phyloP scores from a whole-genome alignment of 2,888 invertebrate genomes.

The Copidosoma aretas region DNA sequence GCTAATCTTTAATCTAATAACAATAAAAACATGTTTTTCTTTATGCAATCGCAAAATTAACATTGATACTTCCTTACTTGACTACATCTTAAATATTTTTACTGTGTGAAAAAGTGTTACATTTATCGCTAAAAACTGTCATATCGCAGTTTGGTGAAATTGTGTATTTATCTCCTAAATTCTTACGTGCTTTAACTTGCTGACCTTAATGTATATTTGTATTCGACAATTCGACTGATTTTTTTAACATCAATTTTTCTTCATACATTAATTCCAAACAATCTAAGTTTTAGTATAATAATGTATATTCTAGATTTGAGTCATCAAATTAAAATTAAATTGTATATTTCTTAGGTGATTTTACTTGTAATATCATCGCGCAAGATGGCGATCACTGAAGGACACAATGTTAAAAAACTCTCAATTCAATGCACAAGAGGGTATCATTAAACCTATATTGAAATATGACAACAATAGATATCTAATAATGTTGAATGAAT shows the following conservation, averaged over 20 bases:
- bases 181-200: constrained; percentile 4
- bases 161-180: background rate
- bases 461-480: too few relatives aligned
- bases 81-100: constrained; percentile 1
- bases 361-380: too few relatives aligned
- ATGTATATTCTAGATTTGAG: too few relatives aligned
- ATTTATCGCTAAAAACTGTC: background rate
- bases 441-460: too few relatives aligned
- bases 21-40: constrained; percentile 53
- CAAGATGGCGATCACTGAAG: too few relatives aligned
- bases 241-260: constrained; percentile 4
- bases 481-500: too few relatives aligned
- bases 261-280: background rate
- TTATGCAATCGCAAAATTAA: constrained; percentile 12
- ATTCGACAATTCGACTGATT: constrained; percentile 19
- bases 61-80: background rate
- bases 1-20: constrained; percentile 56
- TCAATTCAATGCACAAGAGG: too few relatives aligned
- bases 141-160: background rate
- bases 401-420: too few relatives aligned
- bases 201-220: constrained; percentile 1
- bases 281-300: too few relatives aligned
- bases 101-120: background rate
- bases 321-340: too few relatives aligned
- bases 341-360: too few relatives aligned